Evolutionary conservation across 2,113 vertebrate genomes (phyloP), one percentile per base, ranked within the genome.

Genomic region (Colaptes auratus): DNA sequence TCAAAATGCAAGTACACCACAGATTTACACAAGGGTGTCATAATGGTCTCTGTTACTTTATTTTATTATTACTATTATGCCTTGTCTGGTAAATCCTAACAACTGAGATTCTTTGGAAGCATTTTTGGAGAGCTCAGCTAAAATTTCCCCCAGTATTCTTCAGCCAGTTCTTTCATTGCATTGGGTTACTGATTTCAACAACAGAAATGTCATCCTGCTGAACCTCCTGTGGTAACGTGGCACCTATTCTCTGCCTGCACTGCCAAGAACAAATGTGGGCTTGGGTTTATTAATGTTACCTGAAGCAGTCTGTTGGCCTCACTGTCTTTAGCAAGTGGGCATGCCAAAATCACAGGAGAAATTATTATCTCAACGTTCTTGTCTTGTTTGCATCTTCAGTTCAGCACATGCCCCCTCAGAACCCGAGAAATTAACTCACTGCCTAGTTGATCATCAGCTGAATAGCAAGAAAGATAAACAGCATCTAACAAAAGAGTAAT

Each of bases 261-360:
- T 94, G 92, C 94, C 92, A 96, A 82, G 63, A 94, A 48, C 82
- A 94, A 95, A 91, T 27, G 67, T 76, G 75, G 6, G 85, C 35
- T 70, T 85, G 35, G 52, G 67, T 95, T 93, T 89, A 76, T 82
- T 93, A 73, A 89, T 77, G 75, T 30, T 67, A 96, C 96, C 89
- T 92, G 92, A 86, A 93, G 89, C 71, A 85, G 64, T 88, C 42
- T 85, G 84, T 15, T 92, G 82, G 82, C 28, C 85, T 85, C 55
- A 3, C 33, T 88, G 75, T 72, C 85, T 93, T 60, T 67, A 89
- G 81, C 31, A 85, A 90, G 33, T 4, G 30, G 63, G 30, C 46
- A 64, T 59, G 71, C 82, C 87, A 95, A 91, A 89, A 27, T 21
- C 64, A 67, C 91, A 50, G 33, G 24, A 89, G 44, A 59, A 87